Conservation (phyloP, 2,113 vertebrate genomes). For the Bubo bubo region DNA sequence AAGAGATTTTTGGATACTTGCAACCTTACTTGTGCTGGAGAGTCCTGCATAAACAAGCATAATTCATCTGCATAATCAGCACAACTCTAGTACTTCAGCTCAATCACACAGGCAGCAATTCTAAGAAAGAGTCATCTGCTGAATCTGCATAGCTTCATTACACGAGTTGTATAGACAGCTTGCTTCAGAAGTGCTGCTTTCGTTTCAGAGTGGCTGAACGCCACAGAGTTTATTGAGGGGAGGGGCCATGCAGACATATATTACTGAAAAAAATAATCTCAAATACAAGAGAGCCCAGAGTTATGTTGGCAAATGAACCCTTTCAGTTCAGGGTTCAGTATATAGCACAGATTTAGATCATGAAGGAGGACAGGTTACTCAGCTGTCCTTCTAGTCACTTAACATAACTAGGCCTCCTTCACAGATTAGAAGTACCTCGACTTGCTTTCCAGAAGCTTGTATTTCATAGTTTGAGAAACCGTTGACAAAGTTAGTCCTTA, state of each 20-base stretch:
- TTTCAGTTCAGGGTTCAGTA: neutral
- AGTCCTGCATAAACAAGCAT: neutral
- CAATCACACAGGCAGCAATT: neutral
- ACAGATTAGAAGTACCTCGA: neutral
- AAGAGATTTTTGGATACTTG: neutral
- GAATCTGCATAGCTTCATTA: neutral
- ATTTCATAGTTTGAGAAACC: neutral
- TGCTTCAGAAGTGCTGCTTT: neutral
- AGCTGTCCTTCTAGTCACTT: neutral
- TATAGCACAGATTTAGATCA: neutral
- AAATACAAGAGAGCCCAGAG: neutral
- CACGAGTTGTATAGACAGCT: neutral
- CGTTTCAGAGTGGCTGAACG: neutral
- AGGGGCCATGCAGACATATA: rapidly evolving
- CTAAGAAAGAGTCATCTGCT: neutral
- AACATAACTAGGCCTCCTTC: neutral
- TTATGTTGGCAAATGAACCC: neutral
- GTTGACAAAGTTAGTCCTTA: neutral
- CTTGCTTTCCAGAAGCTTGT: neutral
- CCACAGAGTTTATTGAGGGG: neutral
- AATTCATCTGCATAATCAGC: neutral
- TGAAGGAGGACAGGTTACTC: neutral
- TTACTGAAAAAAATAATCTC: neutral
- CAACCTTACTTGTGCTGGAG: neutral
- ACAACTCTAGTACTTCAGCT: neutral